Conservation (phyloP, 1,140 invertebrate species). For the Zeugodacus cucurbitae region DNA sequence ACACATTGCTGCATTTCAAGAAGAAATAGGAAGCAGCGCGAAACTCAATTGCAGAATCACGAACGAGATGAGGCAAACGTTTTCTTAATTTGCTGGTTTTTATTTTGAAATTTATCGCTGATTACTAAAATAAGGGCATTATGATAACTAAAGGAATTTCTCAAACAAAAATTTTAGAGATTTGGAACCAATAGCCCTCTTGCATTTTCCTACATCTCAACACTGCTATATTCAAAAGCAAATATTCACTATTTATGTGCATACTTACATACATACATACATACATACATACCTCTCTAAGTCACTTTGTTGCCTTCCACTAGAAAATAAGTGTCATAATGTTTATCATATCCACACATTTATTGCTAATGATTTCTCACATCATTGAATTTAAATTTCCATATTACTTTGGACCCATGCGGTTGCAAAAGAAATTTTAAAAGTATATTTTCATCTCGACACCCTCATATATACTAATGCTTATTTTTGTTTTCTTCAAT, state of each 20-base stretch:
- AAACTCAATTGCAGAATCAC: background rate
- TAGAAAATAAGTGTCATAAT: background rate
- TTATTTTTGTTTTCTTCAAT: background rate
- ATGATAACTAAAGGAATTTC: background rate
- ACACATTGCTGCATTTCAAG: slow-evolving; percentile 62
- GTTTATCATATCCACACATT: background rate
- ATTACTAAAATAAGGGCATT: background rate
- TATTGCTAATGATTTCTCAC: background rate
- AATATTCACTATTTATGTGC: background rate
- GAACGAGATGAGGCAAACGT: background rate
- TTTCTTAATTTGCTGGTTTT: background rate
- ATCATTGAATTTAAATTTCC: too few species aligned
- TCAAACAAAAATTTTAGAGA: background rate
- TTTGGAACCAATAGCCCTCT: background rate
- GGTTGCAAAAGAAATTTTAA: too few species aligned
- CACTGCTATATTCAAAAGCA: background rate
- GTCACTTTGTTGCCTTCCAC: slow-evolving; percentile 49
- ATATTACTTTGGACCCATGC: too few species aligned
- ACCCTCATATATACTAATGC: background rate
- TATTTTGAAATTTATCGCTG: background rate
- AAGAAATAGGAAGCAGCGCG: slow-evolving; percentile 50
- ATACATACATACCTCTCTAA: slow-evolving; percentile 46
- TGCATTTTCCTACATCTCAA: background rate
- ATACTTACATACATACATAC: background rate
- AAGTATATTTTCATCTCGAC: background rate